Conservation (phyloP, 2,113 vertebrate species). For the Mionectes macconnelli region DNA sequence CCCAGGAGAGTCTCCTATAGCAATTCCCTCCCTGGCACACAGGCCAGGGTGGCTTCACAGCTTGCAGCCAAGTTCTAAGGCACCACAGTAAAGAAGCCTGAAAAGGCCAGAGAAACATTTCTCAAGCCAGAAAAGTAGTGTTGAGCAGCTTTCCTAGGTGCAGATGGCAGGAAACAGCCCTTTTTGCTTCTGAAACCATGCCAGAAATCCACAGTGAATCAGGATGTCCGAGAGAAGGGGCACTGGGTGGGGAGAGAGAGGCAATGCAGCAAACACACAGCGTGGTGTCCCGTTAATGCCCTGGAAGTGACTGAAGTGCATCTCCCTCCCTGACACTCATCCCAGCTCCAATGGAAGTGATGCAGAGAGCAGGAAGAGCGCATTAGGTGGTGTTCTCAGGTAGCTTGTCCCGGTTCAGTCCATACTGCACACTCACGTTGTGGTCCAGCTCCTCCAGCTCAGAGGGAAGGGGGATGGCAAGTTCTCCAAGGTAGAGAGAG, state of each 20-base stretch:
- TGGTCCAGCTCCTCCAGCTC: slow-evolving; percentile 93
- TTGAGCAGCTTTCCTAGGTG: slow-evolving; percentile 61
- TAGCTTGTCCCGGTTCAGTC: slow-evolving; percentile 73
- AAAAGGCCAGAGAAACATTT: slow-evolving; percentile 22
- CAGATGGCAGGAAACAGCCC: slow-evolving; percentile 53
- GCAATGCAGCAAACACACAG: slow-evolving; percentile 5
- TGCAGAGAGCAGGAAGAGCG: neutral
- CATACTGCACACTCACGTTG: slow-evolving; percentile 73
- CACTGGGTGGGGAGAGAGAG: slow-evolving; percentile 31
- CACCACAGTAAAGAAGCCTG: slow-evolving; percentile 62
- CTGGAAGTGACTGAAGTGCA: slow-evolving; percentile 43
- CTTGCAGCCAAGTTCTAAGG: slow-evolving; percentile 71
- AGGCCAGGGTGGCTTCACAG: slow-evolving; percentile 68
- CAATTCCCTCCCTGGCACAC: slow-evolving; percentile 40
- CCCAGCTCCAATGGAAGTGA: neutral
- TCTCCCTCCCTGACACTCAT: neutral
- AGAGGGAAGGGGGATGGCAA: slow-evolving; percentile 89
- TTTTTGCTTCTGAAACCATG: slow-evolving; percentile 39
- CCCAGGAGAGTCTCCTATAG: slow-evolving; percentile 16
- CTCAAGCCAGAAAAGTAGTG: slow-evolving; percentile 40
- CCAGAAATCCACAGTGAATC: slow-evolving; percentile 60
- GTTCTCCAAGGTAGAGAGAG: slow-evolving; percentile 87
- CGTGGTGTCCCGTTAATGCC: neutral
- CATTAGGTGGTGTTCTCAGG: slow-evolving; percentile 55
- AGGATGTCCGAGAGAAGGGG: neutral